Percentiles rank a stretch among this genome's conserved stretches.
These are phyloP conservation scores for Notarius lentiginosus DNA, from an alignment of 2,113 vertebrate genomes.

Conservation along the genomic window DNA sequence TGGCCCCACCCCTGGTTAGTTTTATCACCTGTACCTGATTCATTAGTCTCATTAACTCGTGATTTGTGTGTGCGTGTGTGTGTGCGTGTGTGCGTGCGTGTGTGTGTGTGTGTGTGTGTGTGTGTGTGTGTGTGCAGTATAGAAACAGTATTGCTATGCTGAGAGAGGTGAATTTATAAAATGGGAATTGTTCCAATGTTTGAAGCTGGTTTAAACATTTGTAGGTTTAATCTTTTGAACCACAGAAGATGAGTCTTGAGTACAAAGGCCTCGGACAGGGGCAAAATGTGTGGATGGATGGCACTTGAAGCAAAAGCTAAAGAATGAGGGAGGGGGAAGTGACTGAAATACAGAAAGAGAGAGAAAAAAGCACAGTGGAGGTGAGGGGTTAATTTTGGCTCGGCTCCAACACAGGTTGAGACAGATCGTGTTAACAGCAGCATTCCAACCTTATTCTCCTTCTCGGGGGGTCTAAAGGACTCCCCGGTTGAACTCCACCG, in stretches of 20 bases:
- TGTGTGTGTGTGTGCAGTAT: not conserved
- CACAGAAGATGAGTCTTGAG: not conserved
- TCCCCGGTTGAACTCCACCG: slow-evolving; percentile 13
- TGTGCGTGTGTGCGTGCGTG: too few relatives aligned
- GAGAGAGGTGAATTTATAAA: not conserved
- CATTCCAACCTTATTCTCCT: slow-evolving; percentile 62
- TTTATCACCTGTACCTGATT: not conserved
- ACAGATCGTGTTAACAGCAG: slow-evolving; percentile 64
- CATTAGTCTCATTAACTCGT: not conserved
- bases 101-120: too few relatives aligned
- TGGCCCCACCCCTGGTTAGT: not conserved
- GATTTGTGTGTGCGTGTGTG: too few relatives aligned
- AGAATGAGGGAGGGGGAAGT: not conserved
- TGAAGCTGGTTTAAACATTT: not conserved
- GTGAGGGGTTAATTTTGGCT: slow-evolving; percentile 49
- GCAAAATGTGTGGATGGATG: not conserved
- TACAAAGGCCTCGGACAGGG: not conserved
- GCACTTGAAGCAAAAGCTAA: slow-evolving; percentile 16
- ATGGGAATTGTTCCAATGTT: not conserved
- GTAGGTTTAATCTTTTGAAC: not conserved
- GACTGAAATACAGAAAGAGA: not conserved
- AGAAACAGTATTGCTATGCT: not conserved
- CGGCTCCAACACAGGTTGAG: slow-evolving; percentile 54
- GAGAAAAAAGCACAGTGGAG: not conserved
- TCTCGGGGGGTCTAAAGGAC: slow-evolving; percentile 32